Evolutionary conservation across 2,888 invertebrate species (phyloP), one percentile per base, ranked within the genome.

Genomic region (Stegophylla sp.): DNA sequence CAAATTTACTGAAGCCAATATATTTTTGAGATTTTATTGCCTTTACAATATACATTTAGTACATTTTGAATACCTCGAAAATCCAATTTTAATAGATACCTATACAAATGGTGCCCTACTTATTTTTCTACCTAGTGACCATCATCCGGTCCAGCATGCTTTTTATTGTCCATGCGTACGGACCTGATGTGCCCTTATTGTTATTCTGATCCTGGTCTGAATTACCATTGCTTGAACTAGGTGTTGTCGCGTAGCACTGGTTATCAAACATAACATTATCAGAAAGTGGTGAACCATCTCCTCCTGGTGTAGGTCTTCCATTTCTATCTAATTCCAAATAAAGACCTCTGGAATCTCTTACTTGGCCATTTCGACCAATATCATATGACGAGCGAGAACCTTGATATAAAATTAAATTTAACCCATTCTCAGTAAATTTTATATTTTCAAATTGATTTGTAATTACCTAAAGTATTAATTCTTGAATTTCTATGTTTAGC

Each of bases 221-320:
- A 88, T 95, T 95, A 81, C 95, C 95, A 86, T 95, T 95, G 86
- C 95, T 95, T 75, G 96, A 95, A 85, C 95, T 95, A 20, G 96
- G 96, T 56, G 96, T 96, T 63, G 96, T 96, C 48, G 96, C 96
- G 88, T 96, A 96, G 88, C 96, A 96, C 87, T 95, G 95, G 89
- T 96, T 95, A 90, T 96, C 96, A 87, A 96, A 96, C 89, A 95
- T 93, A 83, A 94, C 94, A 87, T 95, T 94, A 88, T 96, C 96
- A 73, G 96, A 96, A 4, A 96, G 95, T 76, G 96, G 96, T 1
- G 95, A 95, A 84, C 89, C 88, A 85, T 90, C 90, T 82, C 84
- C 84, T 85, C 88, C 87, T 63, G 90, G 90, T 84, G 87, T 88
- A 82, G 87, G 86, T 83, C 88, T 88, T 81, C 88, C 88, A 85